Base-by-base conservation (phyloP, 2,888 invertebrate species). In the Tricholauxania praeusta region DNA sequence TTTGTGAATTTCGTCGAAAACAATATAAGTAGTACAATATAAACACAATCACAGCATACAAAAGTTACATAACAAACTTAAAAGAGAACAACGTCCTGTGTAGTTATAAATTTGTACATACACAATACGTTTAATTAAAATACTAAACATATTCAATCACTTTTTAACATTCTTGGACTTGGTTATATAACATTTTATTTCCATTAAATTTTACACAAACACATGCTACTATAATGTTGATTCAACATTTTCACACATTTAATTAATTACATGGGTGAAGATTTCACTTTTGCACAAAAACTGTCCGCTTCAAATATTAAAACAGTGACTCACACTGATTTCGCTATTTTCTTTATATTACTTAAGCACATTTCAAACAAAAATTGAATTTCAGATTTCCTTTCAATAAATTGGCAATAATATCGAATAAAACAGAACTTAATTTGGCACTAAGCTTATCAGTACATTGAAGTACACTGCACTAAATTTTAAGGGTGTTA, bases 371-470 rank as follows among this genome's bases (percentile, higher is more conserved):
- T n/a, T 55, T n/a, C 55, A 28, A 28, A 28, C n/a, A 55, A 1
- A 17, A 4, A 19, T 55, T 28, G 3, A 28, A 12, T 53, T 53
- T 55, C n/a, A 2, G 19, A 19, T 55, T 55, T 55, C n/a, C n/a
- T 55, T n/a, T 55, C 12, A 55, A 22, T n/a, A 22, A 17, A n/a
- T 17, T 19, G 55, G n/a, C n/a, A 17, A 19, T 55, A n/a, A 55
- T 55, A 15, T n/a, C n/a, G 55, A 14, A 55, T 17, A 22, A 19
- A 55, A 55, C 12, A 12, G 22, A 55, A 82, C 82, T 82, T 82
- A 82, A 82, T 86, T 86, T 85, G 85, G 83, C 85, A 86, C 85
- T 86, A 78, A 80, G 78, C 79, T 78, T 80, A 79, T 79, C 77
- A 80, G 76, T 74, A 52, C 73, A 55, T 55, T 55, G n/a, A 22